These are phyloP conservation scores for Limnephilus auricula DNA, from an alignment of 2,888 invertebrate genomes.

Conservation along the genomic window DNA sequence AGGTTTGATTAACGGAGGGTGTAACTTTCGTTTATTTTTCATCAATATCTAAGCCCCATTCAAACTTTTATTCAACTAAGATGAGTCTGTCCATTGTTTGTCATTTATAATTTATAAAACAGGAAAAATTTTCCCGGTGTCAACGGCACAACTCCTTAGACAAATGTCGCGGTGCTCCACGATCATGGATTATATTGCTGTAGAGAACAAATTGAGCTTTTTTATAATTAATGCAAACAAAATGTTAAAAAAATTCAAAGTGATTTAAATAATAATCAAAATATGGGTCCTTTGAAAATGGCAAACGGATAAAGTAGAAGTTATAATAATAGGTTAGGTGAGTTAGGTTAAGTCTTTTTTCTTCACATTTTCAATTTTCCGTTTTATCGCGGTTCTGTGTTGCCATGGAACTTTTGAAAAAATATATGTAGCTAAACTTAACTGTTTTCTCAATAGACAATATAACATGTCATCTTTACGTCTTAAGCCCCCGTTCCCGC, in stretches of 20 bases:
- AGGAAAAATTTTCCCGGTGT: neutral
- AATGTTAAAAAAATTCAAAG: too few species aligned
- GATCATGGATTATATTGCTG: neutral
- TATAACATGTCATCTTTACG: neutral
- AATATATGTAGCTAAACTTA: neutral
- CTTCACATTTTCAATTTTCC: too few species aligned
- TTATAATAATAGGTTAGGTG: too few species aligned
- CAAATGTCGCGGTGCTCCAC: neutral
- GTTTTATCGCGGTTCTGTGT: too few species aligned
- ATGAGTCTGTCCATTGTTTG: neutral
- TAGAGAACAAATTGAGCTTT: neutral
- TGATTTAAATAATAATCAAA: too few species aligned
- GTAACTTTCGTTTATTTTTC: neutral
- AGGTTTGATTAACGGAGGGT: too few species aligned
- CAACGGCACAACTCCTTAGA: neutral
- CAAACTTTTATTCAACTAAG: neutral
- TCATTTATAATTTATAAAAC: neutral
- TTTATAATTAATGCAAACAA: too few species aligned
- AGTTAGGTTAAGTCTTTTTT: too few species aligned
- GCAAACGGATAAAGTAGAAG: too few species aligned
- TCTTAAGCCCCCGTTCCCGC: neutral
- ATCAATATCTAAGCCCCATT: neutral
- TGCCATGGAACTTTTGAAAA: too few species aligned
- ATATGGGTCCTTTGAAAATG: too few species aligned
- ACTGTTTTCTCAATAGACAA: neutral